Evolutionary conservation across 1,140 invertebrate genomes (phyloP).

Genomic region (Drosophila sproati): DNA sequence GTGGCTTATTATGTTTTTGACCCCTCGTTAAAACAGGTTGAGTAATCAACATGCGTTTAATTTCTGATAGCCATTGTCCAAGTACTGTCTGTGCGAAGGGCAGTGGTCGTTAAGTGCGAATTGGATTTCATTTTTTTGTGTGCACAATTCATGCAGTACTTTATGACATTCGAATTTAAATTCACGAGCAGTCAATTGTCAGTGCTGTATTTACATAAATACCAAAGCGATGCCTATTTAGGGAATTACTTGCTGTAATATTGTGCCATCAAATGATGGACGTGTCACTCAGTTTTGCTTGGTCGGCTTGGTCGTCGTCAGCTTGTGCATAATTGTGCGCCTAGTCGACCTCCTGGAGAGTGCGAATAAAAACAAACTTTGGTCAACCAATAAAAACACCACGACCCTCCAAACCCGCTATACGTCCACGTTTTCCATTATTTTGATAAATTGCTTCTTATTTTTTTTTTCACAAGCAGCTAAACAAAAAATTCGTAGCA

Average conservation of each 20-base stretch:
- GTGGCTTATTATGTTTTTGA: conserved; percentile 11
- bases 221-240: conserved; percentile 47
- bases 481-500: conserved; percentile 40
- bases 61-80: conserved; percentile 25
- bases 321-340: conserved; percentile 57
- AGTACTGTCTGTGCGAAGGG: not conserved
- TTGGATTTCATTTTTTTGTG: conserved; percentile 5
- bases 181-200: conserved; percentile 37
- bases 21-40: conserved; percentile 53
- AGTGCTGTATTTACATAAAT: conserved; percentile 43
- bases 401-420: not conserved
- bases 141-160: conserved; percentile 7
- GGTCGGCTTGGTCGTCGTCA: conserved; percentile 7
- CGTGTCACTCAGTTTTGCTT: conserved; percentile 24
- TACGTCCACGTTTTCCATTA: conserved; percentile 61
- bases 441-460: conserved; percentile 65
- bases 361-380: conserved; percentile 36
- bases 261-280: conserved; percentile 51
- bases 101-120: conserved; percentile 22
- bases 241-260: conserved; percentile 39
- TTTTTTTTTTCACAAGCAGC: conserved; percentile 4
- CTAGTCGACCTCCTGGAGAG: conserved; percentile 18
- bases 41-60: conserved; percentile 63
- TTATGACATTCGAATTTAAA: conserved; percentile 53
- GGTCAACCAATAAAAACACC: conserved; percentile 19